A percentile compares a stretch with the other conserved stretches of the same genome.
Conservation (phyloP, 2,888 invertebrate species). For the Chamaedrilus cognettii region DNA sequence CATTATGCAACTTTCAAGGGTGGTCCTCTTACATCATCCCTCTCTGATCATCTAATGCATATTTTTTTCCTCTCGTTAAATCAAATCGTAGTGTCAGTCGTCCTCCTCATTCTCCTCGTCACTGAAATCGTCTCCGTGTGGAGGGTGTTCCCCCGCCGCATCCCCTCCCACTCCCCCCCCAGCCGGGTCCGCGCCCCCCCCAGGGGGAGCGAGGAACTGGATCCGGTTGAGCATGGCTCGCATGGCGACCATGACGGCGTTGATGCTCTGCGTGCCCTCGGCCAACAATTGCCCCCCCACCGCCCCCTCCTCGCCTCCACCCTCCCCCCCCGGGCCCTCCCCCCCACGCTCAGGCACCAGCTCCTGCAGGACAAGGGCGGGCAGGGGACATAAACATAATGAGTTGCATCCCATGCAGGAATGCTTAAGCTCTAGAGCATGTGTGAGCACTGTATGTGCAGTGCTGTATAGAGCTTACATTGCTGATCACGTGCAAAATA, state of each 20-base stretch:
- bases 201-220: neutral
- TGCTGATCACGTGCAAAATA: too few species aligned
- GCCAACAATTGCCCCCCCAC: slow-evolving; percentile 35
- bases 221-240: slow-evolving; percentile 63
- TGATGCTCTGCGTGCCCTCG: slow-evolving; percentile 56
- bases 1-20: too few species aligned
- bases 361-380: slow-evolving; percentile 11
- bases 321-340: neutral
- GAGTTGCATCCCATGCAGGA: too few species aligned
- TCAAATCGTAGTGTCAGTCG: slow-evolving; percentile 6
- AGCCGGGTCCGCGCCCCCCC: too few species aligned
- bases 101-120: slow-evolving; percentile 7
- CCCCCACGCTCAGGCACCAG: neutral
- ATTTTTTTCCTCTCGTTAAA: too few species aligned
- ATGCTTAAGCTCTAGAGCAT: too few species aligned
- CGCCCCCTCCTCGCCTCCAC: slow-evolving; percentile 12
- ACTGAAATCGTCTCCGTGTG: neutral
- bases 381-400: too few species aligned
- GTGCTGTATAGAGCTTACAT: too few species aligned
- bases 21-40: too few species aligned
- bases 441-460: too few species aligned
- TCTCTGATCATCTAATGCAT: too few species aligned
- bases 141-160: slow-evolving; percentile 66
- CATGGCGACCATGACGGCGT: slow-evolving; percentile 70
- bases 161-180: too few species aligned